Percentiles rank a stretch among this genome's conserved stretches.
These are phyloP conservation scores for Artibeus jamaicensis DNA, from an alignment of 2,797 vertebrate species.

Conservation along the genomic window DNA sequence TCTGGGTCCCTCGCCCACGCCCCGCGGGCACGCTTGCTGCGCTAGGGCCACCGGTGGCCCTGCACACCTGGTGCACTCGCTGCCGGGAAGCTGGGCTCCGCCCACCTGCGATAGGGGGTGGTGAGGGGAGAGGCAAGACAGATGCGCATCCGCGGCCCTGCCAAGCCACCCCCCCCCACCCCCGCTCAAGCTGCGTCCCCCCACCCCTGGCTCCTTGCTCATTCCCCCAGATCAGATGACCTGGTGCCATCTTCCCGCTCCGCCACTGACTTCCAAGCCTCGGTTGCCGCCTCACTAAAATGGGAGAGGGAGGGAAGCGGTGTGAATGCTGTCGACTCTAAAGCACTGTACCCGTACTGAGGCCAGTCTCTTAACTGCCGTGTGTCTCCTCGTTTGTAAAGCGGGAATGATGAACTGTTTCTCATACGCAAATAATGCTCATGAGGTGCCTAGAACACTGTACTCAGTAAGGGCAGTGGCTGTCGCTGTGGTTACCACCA, in stretches of 20 bases:
- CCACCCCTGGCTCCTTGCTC: fast-evolving
- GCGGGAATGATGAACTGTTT: background rate
- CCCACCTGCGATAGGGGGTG: background rate
- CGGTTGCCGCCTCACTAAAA: background rate
- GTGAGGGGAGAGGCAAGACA: background rate
- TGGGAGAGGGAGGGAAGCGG: background rate
- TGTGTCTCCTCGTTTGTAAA: background rate
- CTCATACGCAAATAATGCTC: background rate
- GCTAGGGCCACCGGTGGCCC: background rate
- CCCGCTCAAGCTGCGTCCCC: background rate
- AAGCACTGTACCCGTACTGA: fast-evolving
- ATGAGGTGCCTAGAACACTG: background rate
- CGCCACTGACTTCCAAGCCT: background rate
- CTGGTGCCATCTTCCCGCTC: background rate
- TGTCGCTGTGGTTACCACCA: fast-evolving
- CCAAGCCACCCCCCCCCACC: background rate
- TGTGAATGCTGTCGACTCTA: background rate
- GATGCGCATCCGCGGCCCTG: constrained; percentile 4
- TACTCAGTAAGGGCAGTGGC: background rate
- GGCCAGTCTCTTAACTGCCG: background rate
- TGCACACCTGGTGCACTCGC: background rate
- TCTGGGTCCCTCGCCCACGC: constrained; percentile 63
- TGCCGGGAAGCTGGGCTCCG: background rate
- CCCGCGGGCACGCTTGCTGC: constrained; percentile 49
- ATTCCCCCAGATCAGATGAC: background rate